Evolutionary conservation across 2,113 vertebrate genomes (phyloP), one percentile per base, ranked within the genome.

Genomic region (Calidris pugnax): DNA sequence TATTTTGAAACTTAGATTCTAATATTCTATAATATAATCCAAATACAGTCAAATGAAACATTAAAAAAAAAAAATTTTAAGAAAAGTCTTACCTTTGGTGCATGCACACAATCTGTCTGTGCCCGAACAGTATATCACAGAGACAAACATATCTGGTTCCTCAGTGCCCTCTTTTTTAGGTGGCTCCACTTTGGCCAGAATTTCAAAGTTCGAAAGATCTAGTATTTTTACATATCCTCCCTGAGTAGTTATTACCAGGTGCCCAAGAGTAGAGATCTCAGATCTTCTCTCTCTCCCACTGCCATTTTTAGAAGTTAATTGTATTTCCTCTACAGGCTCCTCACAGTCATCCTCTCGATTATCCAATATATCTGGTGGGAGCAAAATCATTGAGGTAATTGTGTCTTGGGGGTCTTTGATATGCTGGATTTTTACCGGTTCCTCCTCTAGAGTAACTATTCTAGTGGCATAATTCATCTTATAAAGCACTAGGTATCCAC

Each of bases 101-200:
- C 99, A 99, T 7, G 99, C 99, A 98, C 99, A 99, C 88, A 99
- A 98, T 97, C 99, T 99, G 98, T 99, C 99, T 33, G 99, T 99
- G 97, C 99, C 99, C 53, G 99, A 99, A 98, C 99, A 99, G 97
- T 99, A 99, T 84, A 99, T 99, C 88, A 99, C 99, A 84, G 99
- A 99, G 93, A 99, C 99, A 97, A 99, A 99, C 37, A 98, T 98
- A 97, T 99, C 99, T 50, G 97, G 98, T 91, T 99, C 99, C 45
- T 99, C 99, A 68, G 98, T 98, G 56, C 99, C 99, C 91, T 99
- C 99, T 97, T 99, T 99, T 98, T 98, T 99, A 82, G 99, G 99
- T 32, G 99, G 99, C 92, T 99, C 99, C 97, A 99, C 99, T 98
- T 99, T 99, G 97, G 99, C 99, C 98, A 99, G 98, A 96, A 99